Percentiles rank a stretch among this genome's conserved stretches.
Evolutionary conservation across 2,888 invertebrate species (phyloP).

Genomic region (Drosophila falleni): DNA sequence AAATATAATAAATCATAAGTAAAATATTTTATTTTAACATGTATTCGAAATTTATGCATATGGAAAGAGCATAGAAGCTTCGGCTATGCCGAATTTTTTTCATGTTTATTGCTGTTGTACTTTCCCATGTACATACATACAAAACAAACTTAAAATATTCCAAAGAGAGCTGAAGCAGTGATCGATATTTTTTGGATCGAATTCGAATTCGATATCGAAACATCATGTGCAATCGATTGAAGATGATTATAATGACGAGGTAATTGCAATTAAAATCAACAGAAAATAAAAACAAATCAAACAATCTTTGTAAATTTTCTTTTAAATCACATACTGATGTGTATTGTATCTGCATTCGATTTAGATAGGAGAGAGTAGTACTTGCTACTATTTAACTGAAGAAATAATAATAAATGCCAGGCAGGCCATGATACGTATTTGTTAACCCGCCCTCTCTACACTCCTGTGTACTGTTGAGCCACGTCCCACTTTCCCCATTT

Average conservation of each 20-base stretch:
- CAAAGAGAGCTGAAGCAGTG: conserved; percentile 21
- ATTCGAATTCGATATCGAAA: conserved; percentile 30
- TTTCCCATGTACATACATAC: conserved; percentile 39
- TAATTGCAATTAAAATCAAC: conserved; percentile 50
- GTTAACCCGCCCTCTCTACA: conserved; percentile 2
- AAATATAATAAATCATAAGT: neutral
- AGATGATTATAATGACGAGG: conserved; percentile 32
- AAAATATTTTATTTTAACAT: neutral
- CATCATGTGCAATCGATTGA: conserved; percentile 20
- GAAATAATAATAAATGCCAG: conserved; percentile 5
- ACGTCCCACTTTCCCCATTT: conserved; percentile 5
- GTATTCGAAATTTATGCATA: neutral
- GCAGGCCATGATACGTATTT: conserved; percentile 17
- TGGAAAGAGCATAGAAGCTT: conserved; percentile 42
- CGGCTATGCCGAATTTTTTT: conserved; percentile 46
- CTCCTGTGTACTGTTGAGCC: conserved; percentile 19
- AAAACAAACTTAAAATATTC: conserved; percentile 7
- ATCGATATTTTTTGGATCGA: conserved; percentile 26
- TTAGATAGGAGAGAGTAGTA: conserved; percentile 39
- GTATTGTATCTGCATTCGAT: neutral
- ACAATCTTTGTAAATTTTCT: conserved; percentile 26
- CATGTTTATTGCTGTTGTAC: conserved; percentile 49
- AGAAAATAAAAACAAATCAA: conserved; percentile 23
- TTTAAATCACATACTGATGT: conserved; percentile 9
- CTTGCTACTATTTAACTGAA: conserved; percentile 1